phyloP scores from a whole-genome alignment of 2,113 vertebrate species.

The Dermatemys mawii region DNA sequence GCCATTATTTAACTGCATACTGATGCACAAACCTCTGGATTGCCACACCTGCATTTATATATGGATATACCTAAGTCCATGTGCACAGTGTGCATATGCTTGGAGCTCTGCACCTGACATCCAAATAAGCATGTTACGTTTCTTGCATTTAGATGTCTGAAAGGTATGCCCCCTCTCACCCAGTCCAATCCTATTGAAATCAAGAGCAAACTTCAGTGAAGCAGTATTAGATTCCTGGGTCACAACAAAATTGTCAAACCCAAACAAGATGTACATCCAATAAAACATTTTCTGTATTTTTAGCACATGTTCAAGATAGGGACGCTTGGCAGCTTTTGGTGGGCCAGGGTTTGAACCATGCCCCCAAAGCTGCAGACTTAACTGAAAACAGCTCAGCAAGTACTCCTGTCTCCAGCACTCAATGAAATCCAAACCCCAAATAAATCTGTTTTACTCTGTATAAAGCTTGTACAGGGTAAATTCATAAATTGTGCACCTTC shows the following conservation, averaged over 20 bases:
- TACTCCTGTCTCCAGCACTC: too few relatives aligned
- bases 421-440: too few relatives aligned
- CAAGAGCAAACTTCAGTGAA: background rate
- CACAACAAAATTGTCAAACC: conserved; percentile 13
- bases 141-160: background rate
- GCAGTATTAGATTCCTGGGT: background rate
- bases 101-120: background rate
- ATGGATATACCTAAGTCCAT: background rate
- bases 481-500: too few relatives aligned
- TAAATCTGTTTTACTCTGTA: too few relatives aligned
- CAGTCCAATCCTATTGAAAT: conserved; percentile 20
- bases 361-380: too few relatives aligned
- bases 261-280: background rate
- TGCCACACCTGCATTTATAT: background rate
- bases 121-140: background rate
- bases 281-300: conserved; percentile 19
- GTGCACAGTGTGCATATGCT: background rate
- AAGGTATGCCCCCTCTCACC: background rate
- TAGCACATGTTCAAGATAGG: background rate
- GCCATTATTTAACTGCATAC: conserved; percentile 24
- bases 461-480: too few relatives aligned
- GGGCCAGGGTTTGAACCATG: background rate
- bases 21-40: background rate
- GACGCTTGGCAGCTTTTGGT: background rate
- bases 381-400: too few relatives aligned